These are phyloP conservation scores for Nematostella vectensis DNA, from an alignment of 92 coral and sea anemone species.

Conservation along the genomic window DNA sequence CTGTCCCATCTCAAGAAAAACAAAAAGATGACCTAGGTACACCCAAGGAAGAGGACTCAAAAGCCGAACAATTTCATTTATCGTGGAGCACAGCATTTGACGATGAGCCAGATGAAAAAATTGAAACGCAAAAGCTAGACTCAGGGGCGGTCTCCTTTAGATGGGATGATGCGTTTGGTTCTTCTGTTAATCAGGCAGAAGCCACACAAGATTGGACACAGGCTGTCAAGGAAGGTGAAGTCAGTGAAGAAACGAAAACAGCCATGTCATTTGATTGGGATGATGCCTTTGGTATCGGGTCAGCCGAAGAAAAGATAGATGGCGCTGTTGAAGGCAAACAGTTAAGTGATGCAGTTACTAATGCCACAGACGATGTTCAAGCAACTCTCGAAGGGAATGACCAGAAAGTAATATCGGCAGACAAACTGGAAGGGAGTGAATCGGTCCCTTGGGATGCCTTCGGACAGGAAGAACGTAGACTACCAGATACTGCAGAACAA, in stretches of 20 bases:
- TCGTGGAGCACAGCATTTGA: constrained; percentile 13
- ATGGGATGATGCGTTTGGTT: constrained; percentile 17
- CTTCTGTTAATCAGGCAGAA: no score
- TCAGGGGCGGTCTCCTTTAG: constrained; percentile 1
- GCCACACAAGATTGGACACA: neutral
- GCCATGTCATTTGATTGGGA: constrained; percentile 17
- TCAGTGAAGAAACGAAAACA: neutral
- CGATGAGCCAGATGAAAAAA: constrained; percentile 1
- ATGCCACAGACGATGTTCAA: no score
- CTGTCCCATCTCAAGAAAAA: no score
- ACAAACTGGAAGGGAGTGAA: no score
- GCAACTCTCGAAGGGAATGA: neutral
- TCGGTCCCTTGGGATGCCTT: neutral
- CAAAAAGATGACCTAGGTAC: no score
- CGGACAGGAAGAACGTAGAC: no score
- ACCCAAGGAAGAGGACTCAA: neutral
- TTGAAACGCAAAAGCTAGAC: no score
- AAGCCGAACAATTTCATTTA: constrained; percentile 1
- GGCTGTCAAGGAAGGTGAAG: neutral
- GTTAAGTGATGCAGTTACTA: no score
- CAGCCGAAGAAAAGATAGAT: no score
- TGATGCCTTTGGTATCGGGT: constrained; percentile 55
- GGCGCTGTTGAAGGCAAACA: no score
- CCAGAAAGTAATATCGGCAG: no score
- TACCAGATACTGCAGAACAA: no score